These are phyloP conservation scores for Epinotia ramella DNA, from an alignment of 2,888 invertebrate species.

Conservation along the genomic window DNA sequence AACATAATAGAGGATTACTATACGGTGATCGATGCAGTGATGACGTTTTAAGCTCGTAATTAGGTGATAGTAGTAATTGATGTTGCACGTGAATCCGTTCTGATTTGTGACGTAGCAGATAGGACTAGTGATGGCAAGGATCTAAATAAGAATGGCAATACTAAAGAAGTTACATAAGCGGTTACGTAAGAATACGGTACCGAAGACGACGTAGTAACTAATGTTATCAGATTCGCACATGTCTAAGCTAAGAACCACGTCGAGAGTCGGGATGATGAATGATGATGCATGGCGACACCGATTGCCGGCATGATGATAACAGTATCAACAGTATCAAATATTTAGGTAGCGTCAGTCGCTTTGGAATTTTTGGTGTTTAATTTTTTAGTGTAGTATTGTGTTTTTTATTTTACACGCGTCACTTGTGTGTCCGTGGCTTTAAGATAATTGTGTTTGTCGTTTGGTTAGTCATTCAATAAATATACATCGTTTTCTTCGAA, in stretches of 20 bases:
- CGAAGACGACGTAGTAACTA: conserved; percentile 55
- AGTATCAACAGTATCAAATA: conserved; percentile 54
- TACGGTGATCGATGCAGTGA: conserved; percentile 61
- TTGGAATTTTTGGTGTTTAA: conserved; percentile 40
- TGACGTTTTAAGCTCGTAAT: conserved; percentile 52
- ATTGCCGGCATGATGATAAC: conserved; percentile 63
- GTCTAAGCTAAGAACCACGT: conserved; percentile 60
- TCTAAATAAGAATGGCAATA: conserved; percentile 24
- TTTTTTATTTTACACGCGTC: conserved; percentile 23
- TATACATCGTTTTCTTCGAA: neutral
- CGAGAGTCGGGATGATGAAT: conserved; percentile 76
- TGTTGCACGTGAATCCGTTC: conserved; percentile 48
- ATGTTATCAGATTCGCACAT: conserved; percentile 66
- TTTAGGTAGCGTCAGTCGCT: conserved; percentile 47
- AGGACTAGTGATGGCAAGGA: conserved; percentile 23
- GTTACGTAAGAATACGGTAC: conserved; percentile 53
- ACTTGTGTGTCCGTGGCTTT: conserved; percentile 25
- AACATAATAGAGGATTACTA: conserved; percentile 59
- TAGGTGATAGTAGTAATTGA: conserved; percentile 50
- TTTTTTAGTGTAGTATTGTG: conserved; percentile 10
- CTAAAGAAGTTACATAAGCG: conserved; percentile 28
- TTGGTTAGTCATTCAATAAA: conserved; percentile 15
- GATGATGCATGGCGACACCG: conserved; percentile 70
- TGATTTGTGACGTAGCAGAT: conserved; percentile 39
- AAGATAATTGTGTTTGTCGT: conserved; percentile 16